These are phyloP conservation scores for Chrysochloris asiatica DNA, from an alignment of 2,113 vertebrate genomes.

Conservation along the genomic window DNA sequence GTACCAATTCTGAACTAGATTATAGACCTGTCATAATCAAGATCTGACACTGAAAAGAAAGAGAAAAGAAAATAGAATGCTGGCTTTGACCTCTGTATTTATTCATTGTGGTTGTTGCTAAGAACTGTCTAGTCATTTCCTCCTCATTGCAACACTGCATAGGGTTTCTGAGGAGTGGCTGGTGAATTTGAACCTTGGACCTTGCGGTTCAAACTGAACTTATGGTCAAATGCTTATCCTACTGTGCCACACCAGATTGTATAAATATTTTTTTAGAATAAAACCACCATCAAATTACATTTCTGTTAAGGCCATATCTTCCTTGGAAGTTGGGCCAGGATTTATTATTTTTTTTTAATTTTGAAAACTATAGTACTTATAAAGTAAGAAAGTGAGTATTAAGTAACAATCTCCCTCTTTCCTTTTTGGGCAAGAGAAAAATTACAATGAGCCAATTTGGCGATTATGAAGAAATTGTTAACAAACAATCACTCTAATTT, in stretches of 20 bases:
- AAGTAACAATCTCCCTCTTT: not conserved
- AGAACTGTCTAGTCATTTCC: too few relatives aligned
- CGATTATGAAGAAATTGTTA: constrained; percentile 35
- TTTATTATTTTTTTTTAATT: not conserved
- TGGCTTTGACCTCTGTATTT: not conserved
- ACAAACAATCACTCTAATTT: constrained; percentile 36
- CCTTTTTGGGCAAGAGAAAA: constrained; percentile 6
- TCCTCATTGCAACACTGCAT: too few relatives aligned
- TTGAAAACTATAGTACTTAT: not conserved
- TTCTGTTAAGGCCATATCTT: not conserved
- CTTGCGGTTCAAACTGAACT: too few relatives aligned
- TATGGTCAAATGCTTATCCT: too few relatives aligned
- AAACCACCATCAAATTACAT: not conserved
- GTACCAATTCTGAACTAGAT: not conserved
- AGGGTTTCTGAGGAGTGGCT: too few relatives aligned
- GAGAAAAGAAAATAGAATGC: not conserved
- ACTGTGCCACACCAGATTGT: not conserved
- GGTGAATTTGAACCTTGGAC: too few relatives aligned
- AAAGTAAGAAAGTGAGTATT: not conserved
- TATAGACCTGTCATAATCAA: not conserved
- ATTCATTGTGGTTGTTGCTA: too few relatives aligned
- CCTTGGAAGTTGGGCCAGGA: not conserved
- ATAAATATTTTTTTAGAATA: constrained; percentile 12
- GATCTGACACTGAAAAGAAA: not conserved
- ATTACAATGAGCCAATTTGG: not conserved